A percentile compares a stretch with the other conserved stretches of the same genome.
These are phyloP conservation scores for Poeciliopsis turneri DNA, from an alignment of 2,797 vertebrate genomes.

Conservation along the genomic window DNA sequence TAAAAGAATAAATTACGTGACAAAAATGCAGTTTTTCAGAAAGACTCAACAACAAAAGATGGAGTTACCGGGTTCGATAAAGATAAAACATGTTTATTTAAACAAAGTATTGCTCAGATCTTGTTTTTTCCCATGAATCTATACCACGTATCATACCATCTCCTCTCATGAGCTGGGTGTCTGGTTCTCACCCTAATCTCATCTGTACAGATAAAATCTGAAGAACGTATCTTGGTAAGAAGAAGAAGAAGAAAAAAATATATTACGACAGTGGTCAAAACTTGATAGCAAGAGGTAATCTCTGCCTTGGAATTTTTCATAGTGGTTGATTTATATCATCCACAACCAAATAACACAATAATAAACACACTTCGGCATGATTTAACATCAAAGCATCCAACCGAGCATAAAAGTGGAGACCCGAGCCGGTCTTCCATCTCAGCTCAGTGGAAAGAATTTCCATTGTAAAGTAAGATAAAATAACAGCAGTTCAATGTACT, in stretches of 20 bases:
- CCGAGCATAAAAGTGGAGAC: conserved; percentile 72
- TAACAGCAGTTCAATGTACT: conserved; percentile 60
- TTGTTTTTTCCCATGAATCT: background rate
- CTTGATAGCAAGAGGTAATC: conserved; percentile 31
- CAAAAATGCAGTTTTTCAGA: background rate
- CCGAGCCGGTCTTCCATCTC: conserved; percentile 51
- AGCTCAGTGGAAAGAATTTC: conserved; percentile 50
- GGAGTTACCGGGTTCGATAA: background rate
- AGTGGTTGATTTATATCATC: conserved; percentile 50
- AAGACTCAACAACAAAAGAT: background rate
- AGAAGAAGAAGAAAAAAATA: background rate
- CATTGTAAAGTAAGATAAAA: conserved; percentile 64
- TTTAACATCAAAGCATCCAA: conserved; percentile 71
- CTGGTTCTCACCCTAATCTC: background rate
- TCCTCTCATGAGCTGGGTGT: background rate
- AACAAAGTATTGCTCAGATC: background rate
- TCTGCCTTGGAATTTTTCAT: conserved; percentile 53
- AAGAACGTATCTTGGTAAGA: conserved; percentile 8
- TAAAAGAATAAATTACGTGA: background rate
- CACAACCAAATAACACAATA: conserved; percentile 59
- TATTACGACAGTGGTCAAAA: conserved; percentile 20
- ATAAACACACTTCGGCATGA: conserved; percentile 55
- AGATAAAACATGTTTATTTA: background rate
- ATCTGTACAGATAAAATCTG: conserved; percentile 10
- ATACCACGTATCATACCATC: background rate